A percentile compares a stretch with the other conserved stretches of the same genome.
Conservation (phyloP, 2,888 invertebrate genomes). For the Cremastinae sp. region DNA sequence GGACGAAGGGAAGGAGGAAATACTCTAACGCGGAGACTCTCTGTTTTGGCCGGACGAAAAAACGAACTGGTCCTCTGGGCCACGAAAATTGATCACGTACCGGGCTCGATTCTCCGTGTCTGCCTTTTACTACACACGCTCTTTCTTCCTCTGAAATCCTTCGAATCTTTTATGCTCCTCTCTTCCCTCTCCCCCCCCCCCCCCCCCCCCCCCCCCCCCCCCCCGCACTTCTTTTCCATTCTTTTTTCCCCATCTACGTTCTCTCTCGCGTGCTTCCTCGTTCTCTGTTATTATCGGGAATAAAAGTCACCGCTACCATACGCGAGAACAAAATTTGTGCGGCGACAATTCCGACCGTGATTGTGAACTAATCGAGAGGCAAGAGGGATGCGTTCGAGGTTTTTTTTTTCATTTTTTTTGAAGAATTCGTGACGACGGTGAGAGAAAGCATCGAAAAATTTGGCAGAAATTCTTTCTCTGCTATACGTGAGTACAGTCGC, state of each 20-base stretch:
- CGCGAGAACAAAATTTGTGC: conserved; percentile 70
- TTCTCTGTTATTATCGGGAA: conserved; percentile 80
- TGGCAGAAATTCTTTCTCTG: conserved; percentile 10
- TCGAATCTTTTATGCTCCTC: conserved; percentile 50
- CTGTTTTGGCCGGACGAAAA: conserved; percentile 55
- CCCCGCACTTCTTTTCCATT: too few species aligned
- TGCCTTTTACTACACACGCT: conserved; percentile 29
- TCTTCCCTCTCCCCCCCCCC: too few species aligned
- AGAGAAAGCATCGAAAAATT: conserved; percentile 26
- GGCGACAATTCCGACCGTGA: conserved; percentile 74
- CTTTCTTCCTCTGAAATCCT: too few species aligned
- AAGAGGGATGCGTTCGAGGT: conserved; percentile 10
- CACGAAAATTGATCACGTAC: conserved; percentile 78
- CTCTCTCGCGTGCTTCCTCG: conserved; percentile 57
- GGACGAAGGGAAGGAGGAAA: conserved; percentile 60
- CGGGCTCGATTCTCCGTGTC: conserved; percentile 55
- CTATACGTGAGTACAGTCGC: conserved; percentile 44
- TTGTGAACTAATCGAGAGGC: conserved; percentile 23
- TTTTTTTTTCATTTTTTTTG: conserved; percentile 15
- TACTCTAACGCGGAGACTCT: conserved; percentile 44
- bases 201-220: too few species aligned
- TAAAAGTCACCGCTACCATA: conserved; percentile 80
- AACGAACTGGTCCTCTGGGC: conserved; percentile 66
- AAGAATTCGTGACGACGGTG: neutral
- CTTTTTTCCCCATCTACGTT: conserved; percentile 40